Conservation (phyloP, 2,888 invertebrate species). For the Amphipoea oculea region DNA sequence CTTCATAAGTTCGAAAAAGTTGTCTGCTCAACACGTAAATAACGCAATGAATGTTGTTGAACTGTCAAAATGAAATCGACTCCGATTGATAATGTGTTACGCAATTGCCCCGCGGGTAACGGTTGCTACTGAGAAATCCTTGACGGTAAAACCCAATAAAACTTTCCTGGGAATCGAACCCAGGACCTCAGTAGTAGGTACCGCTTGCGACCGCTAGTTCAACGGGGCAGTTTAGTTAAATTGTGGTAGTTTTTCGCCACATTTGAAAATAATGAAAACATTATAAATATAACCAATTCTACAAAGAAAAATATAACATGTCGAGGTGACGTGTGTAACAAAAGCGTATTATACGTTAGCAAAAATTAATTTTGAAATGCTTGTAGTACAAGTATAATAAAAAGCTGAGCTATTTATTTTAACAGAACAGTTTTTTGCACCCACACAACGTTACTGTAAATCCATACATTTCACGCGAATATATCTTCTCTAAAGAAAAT, state of each 20-base stretch:
- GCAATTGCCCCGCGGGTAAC: too few species aligned
- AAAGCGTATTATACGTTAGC: constrained; percentile 16
- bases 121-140: not conserved
- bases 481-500: constrained; percentile 55
- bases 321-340: constrained; percentile 17
- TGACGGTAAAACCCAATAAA: not conserved
- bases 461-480: constrained; percentile 53
- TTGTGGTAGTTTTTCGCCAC: not conserved
- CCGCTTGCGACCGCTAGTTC: not conserved
- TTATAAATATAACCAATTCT: not conserved
- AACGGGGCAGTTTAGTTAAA: not conserved
- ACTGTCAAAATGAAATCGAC: too few species aligned
- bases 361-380: constrained; percentile 24
- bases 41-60: too few species aligned
- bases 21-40: too few species aligned
- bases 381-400: constrained; percentile 25
- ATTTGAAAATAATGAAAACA: constrained; percentile 1
- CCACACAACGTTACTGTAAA: constrained; percentile 50
- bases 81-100: too few species aligned
- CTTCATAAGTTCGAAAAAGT: too few species aligned
- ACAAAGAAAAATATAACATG: constrained; percentile 19
- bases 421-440: constrained; percentile 42
- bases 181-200: not conserved
- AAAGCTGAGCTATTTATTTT: constrained; percentile 46
- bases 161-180: not conserved